phyloP scores from a whole-genome alignment of 2,888 invertebrate species.

The Lasioglossum pauxillum region DNA sequence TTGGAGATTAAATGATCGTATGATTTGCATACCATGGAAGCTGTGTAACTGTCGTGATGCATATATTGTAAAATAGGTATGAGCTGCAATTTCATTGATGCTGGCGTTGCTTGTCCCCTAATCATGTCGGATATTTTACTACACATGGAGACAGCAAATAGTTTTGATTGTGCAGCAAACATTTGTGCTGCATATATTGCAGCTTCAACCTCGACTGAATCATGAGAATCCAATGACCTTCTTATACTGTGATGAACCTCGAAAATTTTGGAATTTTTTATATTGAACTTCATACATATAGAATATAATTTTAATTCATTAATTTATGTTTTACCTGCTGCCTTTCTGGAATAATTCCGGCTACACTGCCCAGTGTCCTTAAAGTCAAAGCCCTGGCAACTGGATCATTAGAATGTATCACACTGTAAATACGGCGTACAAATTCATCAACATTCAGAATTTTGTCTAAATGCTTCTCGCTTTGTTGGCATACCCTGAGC shows the following conservation, averaged over 20 bases:
- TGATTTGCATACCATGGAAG: constrained; percentile 87
- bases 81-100: constrained; percentile 95
- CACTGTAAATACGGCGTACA: constrained; percentile 95
- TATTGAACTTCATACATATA: not conserved
- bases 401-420: constrained; percentile 98
- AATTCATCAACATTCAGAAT: constrained; percentile 98
- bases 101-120: constrained; percentile 95
- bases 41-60: constrained; percentile 93
- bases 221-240: constrained; percentile 96
- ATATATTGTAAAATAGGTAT: constrained; percentile 97
- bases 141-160: constrained; percentile 98
- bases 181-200: constrained; percentile 97
- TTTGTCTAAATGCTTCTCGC: constrained; percentile 97
- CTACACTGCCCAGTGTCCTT: constrained; percentile 95
- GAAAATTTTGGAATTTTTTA: constrained; percentile 83
- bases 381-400: constrained; percentile 96
- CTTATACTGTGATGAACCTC: constrained; percentile 96
- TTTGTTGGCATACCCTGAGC: constrained; percentile 96
- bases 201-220: constrained; percentile 97
- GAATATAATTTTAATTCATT: constrained; percentile 2
- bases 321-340: constrained; percentile 87
- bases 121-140: constrained; percentile 98
- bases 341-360: constrained; percentile 96
- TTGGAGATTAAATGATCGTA: not conserved
- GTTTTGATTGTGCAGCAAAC: constrained; percentile 97